A percentile compares a stretch with the other conserved stretches of the same genome.
These are phyloP conservation scores for Boloria euphrosyne DNA, from an alignment of 2,888 invertebrate genomes.

Conservation along the genomic window DNA sequence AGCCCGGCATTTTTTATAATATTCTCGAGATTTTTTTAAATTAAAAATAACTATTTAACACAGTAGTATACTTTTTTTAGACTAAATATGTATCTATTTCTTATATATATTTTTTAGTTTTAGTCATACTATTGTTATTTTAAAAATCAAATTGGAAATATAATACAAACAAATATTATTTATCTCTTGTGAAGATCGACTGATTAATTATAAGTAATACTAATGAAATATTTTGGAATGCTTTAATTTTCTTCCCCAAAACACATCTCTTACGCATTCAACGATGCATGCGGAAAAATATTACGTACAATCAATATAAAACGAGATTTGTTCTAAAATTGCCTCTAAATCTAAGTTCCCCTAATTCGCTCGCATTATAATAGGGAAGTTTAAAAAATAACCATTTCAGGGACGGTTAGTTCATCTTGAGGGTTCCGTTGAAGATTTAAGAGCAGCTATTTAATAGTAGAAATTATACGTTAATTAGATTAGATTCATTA, in stretches of 20 bases:
- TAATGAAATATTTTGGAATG: conserved; percentile 1
- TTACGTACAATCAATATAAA: conserved; percentile 69
- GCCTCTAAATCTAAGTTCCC: conserved; percentile 64
- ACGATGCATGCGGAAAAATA: conserved; percentile 60
- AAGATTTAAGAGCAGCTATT: conserved; percentile 43
- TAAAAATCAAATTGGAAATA: too few relatives aligned
- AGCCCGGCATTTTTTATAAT: conserved; percentile 13
- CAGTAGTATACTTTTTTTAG: too few relatives aligned
- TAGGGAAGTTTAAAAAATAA: conserved; percentile 70
- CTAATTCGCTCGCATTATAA: conserved; percentile 54
- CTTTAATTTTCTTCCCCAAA: conserved; percentile 26
- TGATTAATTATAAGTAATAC: conserved; percentile 11
- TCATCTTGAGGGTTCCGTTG: conserved; percentile 53
- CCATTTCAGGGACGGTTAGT: conserved; percentile 73
- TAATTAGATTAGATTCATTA: conserved; percentile 51
- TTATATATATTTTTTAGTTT: too few relatives aligned
- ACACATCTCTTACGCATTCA: conserved; percentile 46
- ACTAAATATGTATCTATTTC: too few relatives aligned
- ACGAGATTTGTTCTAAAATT: conserved; percentile 55
- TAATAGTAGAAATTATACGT: conserved; percentile 64
- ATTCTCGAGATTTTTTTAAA: not conserved
- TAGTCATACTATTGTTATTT: too few relatives aligned
- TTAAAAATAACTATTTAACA: too few relatives aligned
- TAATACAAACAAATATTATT: too few relatives aligned
- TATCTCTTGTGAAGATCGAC: too few relatives aligned